Base-by-base conservation (phyloP, 2,888 invertebrate species). In the Macrosiphum euphorbiae region DNA sequence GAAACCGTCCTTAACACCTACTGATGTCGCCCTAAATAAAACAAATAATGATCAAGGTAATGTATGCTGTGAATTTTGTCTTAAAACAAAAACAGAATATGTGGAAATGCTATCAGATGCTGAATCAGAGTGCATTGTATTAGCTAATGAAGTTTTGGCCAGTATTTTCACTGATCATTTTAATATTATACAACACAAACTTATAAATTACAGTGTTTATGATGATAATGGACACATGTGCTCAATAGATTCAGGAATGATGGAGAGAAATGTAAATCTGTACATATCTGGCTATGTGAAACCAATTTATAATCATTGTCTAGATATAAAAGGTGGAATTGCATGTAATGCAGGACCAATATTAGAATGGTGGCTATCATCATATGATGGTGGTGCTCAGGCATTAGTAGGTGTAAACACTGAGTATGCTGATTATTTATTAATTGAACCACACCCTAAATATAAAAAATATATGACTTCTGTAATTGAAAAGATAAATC, bases 201-300 rank as follows among this genome's bases (percentile, higher is more conserved):
- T 92, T 24, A 94, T 87, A 24, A 58, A 88, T 89, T 97, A 96
- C 95, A 97, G 97, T 95, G 97, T 98, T 94, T 98, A 98, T 96
- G 98, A 98, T 96, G 97, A 97, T 95, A 97, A 97, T 95, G 97
- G 97, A 0, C 98, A 98, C 95, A 96, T 98, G 90, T 97, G 97
- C 95, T 96, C 97, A 0, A 97, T 98, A 95, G 98, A 98, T 96
- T 96, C 97, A 58, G 98, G 98, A 0, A 96, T 98, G 0, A 97
- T 98, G 94, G 98, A 98, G 96, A 97, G 96, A 95, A 98, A 98
- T 96, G 96, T 97, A 0, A 96, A 97, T 44, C 96, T 98, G 89
- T 98, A 97, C 95, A 97, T 98, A 96, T 98, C 98, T 94, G 98
- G 98, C 0, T 98, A 97, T 95, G 96, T 98, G 41, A 98, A 98